Base-by-base conservation (phyloP, 2,888 invertebrate species). In the Agrochola macilenta region DNA sequence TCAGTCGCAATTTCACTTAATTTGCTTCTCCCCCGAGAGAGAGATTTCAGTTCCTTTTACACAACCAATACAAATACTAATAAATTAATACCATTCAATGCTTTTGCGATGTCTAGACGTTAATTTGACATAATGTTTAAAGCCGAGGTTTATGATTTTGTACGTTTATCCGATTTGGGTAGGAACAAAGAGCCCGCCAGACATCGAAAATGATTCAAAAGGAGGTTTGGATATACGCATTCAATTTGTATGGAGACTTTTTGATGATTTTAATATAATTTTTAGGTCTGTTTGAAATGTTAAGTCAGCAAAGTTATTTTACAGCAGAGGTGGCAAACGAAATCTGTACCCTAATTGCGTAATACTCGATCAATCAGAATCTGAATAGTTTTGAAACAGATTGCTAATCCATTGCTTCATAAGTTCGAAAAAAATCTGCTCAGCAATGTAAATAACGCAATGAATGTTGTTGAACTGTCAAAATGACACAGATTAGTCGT, bases 71-170 rank as follows among this genome's bases (percentile, higher is more conserved):
- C 61, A 73, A 65, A 58, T 70, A 79, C 69, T 72, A 79, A 75
- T 80, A 72, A 75, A 75, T 72, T 39, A 83, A 72, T 69, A 69
- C 43, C 26, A 63, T 79, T 75, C 75, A 80, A 82, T 85, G 78
- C 76, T 89, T 77, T 84, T 66, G 81, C 74, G 74, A 84, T 72
- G 88, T 88, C 89, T 90, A 90, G 89, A 91, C 89, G 79, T 82
- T 91, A 90, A 89, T 89, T 85, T 78, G 87, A 86, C 83, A 82
- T 88, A 82, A 87, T 79, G 78, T 83, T 85, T n/a, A 65, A 83
- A 82, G 76, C 80, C 73, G 23, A 23, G 39, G 30, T 66, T 58
- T 78, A 70, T 70, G 66, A 65, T 74, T 52, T 57, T 61, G 61
- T 78, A 52, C 49, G 46, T 63, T 70, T 65, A 77, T 83, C 70